A percentile compares a stretch with the other conserved stretches of the same genome.
phyloP scores from a whole-genome alignment of 2,888 invertebrate species.

The Eudemis profundana region DNA sequence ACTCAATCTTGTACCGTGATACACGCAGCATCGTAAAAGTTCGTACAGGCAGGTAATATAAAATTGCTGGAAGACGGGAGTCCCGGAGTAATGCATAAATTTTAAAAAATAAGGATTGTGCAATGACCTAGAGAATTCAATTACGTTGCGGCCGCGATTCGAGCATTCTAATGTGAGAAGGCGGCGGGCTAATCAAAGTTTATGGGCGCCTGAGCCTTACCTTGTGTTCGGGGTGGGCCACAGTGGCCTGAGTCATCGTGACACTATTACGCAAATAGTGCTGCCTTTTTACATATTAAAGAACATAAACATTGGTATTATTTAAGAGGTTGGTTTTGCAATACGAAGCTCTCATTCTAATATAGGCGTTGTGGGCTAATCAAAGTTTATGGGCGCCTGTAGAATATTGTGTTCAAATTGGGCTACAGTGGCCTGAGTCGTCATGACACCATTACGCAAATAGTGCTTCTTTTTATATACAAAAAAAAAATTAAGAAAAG shows the following conservation, averaged over 20 bases:
- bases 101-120: slow-evolving; percentile 64
- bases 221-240: slow-evolving; percentile 53
- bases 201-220: slow-evolving; percentile 69
- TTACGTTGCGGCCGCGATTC: slow-evolving; percentile 75
- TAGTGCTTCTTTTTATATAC: slow-evolving; percentile 1
- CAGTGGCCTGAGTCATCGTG: slow-evolving; percentile 21
- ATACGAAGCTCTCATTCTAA: too few species aligned
- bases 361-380: slow-evolving; percentile 79
- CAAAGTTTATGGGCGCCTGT: slow-evolving; percentile 76
- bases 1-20: slow-evolving; percentile 42
- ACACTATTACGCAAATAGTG: neutral
- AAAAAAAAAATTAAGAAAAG: too few species aligned
- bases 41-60: slow-evolving; percentile 41
- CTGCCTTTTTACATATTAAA: slow-evolving; percentile 5
- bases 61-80: slow-evolving; percentile 38
- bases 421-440: slow-evolving; percentile 33
- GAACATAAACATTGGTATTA: too few species aligned
- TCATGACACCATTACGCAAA: neutral
- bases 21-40: slow-evolving; percentile 42
- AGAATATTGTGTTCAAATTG: slow-evolving; percentile 60
- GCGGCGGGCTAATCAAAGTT: slow-evolving; percentile 82
- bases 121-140: slow-evolving; percentile 84
- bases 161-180: slow-evolving; percentile 79
- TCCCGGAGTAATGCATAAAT: slow-evolving; percentile 57
- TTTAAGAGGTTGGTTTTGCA: too few species aligned